A percentile compares a stretch with the other conserved stretches of the same genome.
Conservation (phyloP, 2,113 vertebrate genomes). For the Semnornis frantzii region DNA sequence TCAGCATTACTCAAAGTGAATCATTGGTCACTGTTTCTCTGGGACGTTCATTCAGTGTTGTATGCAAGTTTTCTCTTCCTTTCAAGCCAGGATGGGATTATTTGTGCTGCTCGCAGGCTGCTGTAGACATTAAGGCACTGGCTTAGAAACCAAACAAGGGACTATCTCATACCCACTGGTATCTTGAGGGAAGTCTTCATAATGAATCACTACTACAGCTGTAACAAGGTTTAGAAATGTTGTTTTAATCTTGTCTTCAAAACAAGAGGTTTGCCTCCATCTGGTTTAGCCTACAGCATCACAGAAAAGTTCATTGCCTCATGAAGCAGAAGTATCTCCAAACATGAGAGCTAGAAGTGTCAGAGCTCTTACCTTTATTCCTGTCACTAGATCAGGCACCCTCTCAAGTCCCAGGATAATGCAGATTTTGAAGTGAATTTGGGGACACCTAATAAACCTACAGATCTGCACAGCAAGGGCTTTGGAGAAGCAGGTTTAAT, state of each 20-base stretch:
- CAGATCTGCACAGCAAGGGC: not conserved
- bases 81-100: conserved; percentile 23
- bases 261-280: not conserved
- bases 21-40: conserved; percentile 70
- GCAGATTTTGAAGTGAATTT: not conserved
- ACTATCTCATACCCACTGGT: not conserved
- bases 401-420: not conserved
- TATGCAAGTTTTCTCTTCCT: not conserved
- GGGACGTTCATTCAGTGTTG: conserved; percentile 51
- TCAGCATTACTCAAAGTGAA: conserved; percentile 75
- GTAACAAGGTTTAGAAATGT: not conserved
- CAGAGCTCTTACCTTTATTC: not conserved
- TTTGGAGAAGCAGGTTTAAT: not conserved
- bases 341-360: not conserved
- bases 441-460: not conserved
- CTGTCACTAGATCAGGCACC: not conserved
- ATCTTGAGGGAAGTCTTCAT: not conserved
- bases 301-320: not conserved
- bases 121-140: not conserved
- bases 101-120: not conserved
- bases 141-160: not conserved
- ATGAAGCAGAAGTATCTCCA: not conserved
- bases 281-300: not conserved
- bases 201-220: not conserved
- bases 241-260: not conserved